These are phyloP conservation scores for Dynastes tityus DNA, from an alignment of 2,888 invertebrate species.

Conservation along the genomic window DNA sequence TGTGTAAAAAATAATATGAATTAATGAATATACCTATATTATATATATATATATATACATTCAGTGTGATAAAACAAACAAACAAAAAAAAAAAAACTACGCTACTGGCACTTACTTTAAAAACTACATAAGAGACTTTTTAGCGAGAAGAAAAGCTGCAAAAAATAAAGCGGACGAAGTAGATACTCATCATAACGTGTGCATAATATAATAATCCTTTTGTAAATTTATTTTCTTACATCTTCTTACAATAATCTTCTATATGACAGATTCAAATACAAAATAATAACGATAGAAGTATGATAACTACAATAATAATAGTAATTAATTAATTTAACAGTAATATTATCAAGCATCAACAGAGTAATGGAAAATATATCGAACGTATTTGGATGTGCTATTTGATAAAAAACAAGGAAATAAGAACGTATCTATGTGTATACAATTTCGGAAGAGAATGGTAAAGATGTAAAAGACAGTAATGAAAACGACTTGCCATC, in stretches of 20 bases:
- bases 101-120: conserved; percentile 33
- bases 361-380: conserved; percentile 16
- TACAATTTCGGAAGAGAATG: background rate
- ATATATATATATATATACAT: conserved; percentile 29
- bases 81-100: background rate
- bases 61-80: conserved; percentile 42
- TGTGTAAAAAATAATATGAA: conserved; percentile 37
- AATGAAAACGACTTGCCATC: conserved; percentile 22
- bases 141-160: conserved; percentile 1
- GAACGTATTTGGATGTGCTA: conserved; percentile 16
- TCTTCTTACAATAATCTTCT: conserved; percentile 41
- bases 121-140: conserved; percentile 23
- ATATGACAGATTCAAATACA: conserved; percentile 36
- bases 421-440: conserved; percentile 6
- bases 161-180: background rate
- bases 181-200: conserved; percentile 34
- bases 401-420: background rate
- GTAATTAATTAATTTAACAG: conserved; percentile 40
- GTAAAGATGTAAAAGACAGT: background rate
- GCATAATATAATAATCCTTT: conserved; percentile 44
- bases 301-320: conserved; percentile 26
- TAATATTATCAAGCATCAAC: conserved; percentile 35
- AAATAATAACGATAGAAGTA: conserved; percentile 33
- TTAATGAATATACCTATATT: conserved; percentile 35
- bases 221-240: conserved; percentile 47